Conservation (phyloP, 2,888 invertebrate genomes). For the Rhogogaster chlorosoma region DNA sequence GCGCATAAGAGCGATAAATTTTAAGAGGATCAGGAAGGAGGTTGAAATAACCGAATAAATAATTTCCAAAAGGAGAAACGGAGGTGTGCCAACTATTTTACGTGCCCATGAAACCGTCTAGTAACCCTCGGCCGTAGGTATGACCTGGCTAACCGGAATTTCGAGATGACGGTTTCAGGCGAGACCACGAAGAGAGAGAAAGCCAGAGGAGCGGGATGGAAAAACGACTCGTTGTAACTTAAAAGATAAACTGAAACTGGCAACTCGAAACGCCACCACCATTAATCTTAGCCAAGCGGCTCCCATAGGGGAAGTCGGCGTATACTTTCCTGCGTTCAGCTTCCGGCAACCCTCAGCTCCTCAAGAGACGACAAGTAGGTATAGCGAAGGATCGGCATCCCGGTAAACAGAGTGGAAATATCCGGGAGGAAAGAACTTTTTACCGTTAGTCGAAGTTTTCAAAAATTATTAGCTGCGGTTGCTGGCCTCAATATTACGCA, state of each 20-base stretch:
- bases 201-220: background rate
- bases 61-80: background rate
- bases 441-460: background rate
- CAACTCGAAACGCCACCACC: constrained; percentile 38
- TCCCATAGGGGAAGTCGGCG: constrained; percentile 33
- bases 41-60: constrained; percentile 12
- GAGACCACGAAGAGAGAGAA: background rate
- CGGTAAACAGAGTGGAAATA: background rate
- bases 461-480: background rate
- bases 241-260: constrained; percentile 50
- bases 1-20: background rate
- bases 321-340: constrained; percentile 39
- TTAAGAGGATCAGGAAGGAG: background rate
- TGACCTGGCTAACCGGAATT: constrained; percentile 42
- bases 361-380: constrained; percentile 40
- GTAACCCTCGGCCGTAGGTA: constrained; percentile 6
- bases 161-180: constrained; percentile 32
- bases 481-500: background rate
- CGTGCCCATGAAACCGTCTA: background rate
- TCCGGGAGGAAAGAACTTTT: constrained; percentile 4
- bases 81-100: constrained; percentile 12
- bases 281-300: constrained; percentile 39
- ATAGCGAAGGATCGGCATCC: background rate
- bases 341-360: constrained; percentile 46
- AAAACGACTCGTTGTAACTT: constrained; percentile 43